Base-by-base conservation (phyloP, 2,888 invertebrate genomes). In the Cancer borealis region DNA sequence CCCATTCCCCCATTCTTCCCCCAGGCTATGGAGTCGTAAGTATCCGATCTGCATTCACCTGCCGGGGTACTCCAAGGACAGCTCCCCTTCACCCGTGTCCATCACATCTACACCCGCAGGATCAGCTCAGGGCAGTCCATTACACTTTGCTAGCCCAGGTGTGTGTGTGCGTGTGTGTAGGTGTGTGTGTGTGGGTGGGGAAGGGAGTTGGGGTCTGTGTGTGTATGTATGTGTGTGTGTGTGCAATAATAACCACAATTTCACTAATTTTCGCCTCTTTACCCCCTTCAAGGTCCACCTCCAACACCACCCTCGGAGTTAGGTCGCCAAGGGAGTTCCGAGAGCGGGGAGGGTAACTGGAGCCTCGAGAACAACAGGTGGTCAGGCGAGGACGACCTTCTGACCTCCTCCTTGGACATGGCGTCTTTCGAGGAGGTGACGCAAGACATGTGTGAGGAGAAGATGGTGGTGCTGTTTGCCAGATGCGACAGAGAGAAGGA, bases 401-500 rank as follows among this genome's bases (percentile, higher is more conserved):
- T 95, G 91, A 91, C 92, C 21, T 94, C 94, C 5, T 94, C 95
- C 0, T 91, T 94, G 0, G 95, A 95, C 66, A 89, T 95, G 92
- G 95, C 92, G 46, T 95, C 95, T 8, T 95, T 95, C 88, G 95
- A 93, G 89, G 92, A 95, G 89, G 92, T 94, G 14, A 93, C 94
- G 21, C 92, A 91, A 26, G 95, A 95, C 91, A 95, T 93, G 95
- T 96, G 95, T 66, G 90, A 94, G 17, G 96, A 96, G 95, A 96
- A 96, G 92, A 93, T 96, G 96, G 96, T 98, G 95, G 97, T 97
- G 96, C 96, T 98, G 94, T 98, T 98, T 96, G 98, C 98, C 4
- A 97, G 99, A 95, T 98, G 98, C n/a, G 98, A 98, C 96, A 97
- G 98, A 92, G 98, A 99, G 96, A 99, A 99, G 96, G 98, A 98